phyloP scores from a whole-genome alignment of 2,797 vertebrate genomes.

The Eupleurogrammus muticus region DNA sequence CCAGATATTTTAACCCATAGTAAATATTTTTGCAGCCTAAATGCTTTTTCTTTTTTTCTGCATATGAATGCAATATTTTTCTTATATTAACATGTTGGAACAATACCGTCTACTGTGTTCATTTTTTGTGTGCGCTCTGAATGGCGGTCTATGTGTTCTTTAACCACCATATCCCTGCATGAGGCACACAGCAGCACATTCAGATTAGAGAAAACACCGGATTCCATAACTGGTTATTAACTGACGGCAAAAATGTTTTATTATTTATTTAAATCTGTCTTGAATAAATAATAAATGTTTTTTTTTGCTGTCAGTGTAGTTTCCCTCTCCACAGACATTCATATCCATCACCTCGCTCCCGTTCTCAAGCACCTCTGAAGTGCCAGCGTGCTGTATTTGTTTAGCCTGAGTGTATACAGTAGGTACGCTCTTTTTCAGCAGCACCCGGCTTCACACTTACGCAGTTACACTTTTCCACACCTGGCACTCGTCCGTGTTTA shows the following conservation, averaged over 20 bases:
- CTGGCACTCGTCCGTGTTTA: conserved; percentile 14
- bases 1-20: neutral
- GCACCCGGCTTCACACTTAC: conserved; percentile 33
- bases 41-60: conserved; percentile 1
- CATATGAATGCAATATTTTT: neutral
- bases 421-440: conserved; percentile 36
- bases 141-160: neutral
- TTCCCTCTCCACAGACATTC: conserved; percentile 24
- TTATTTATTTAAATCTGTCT: conserved; percentile 2
- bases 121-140: no score
- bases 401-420: conserved; percentile 18
- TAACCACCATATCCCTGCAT: neutral
- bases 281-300: conserved; percentile 18
- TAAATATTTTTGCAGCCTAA: neutral
- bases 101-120: neutral
- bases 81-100: neutral
- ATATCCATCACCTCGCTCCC: conserved; percentile 30
- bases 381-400: conserved; percentile 27
- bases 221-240: conserved; percentile 3
- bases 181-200: neutral
- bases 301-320: conserved; percentile 20
- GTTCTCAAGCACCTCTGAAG: conserved; percentile 34
- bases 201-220: neutral
- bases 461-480: conserved; percentile 38
- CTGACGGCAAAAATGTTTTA: no score